Base-by-base conservation (phyloP, 2,113 vertebrate species). In the Indicator indicator region DNA sequence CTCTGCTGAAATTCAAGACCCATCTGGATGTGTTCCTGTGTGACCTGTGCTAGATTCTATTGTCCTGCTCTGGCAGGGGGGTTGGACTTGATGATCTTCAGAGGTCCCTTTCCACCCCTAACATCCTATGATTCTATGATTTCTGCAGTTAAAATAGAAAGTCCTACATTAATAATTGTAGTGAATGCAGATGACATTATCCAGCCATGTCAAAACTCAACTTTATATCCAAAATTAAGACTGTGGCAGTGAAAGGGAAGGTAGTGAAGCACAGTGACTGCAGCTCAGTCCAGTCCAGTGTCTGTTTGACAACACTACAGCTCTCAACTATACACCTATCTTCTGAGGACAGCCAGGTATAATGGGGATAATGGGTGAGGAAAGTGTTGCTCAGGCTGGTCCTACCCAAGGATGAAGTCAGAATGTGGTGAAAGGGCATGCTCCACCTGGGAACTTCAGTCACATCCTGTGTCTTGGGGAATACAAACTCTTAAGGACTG, bases 331-430 rank as follows among this genome's bases (percentile, higher is more conserved):
- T 13, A 12, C 9, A 20, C 3, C 2, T 70, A 10, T 2, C 16
- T 38, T 42, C 68, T n/a, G 19, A 80, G 23, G 9, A 44, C 36
- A 70, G 44, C 12, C 16, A 64, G 58, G 48, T 13, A 12, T 33
- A 19, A 52, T 42, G 5, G 0, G 0, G 63, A 36, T 5, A 24
- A 42, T 0, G 6, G 19, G 12, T 62, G 44, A 62, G 44, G 42
- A 77, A 44, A 70, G 50, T 1, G 1, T 12, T 20, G 38, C 19
- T 50, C 62, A 56, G 48, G 52, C 48, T 73, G n/a, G 9, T 74
- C 48, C 64, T 36, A 46, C 70, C 28, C 0, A 0, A 36, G 40
- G 50, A 72, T 1, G 1, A 1, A 19, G 56, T 30, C 65, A 92
- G 86, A 72, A 70, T 67, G 60, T 74, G n/a, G 24, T 63, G 76